A percentile compares a stretch with the other conserved stretches of the same genome.
These are phyloP conservation scores for Bufo gargarizans DNA, from an alignment of 2,113 vertebrate genomes.

Conservation along the genomic window DNA sequence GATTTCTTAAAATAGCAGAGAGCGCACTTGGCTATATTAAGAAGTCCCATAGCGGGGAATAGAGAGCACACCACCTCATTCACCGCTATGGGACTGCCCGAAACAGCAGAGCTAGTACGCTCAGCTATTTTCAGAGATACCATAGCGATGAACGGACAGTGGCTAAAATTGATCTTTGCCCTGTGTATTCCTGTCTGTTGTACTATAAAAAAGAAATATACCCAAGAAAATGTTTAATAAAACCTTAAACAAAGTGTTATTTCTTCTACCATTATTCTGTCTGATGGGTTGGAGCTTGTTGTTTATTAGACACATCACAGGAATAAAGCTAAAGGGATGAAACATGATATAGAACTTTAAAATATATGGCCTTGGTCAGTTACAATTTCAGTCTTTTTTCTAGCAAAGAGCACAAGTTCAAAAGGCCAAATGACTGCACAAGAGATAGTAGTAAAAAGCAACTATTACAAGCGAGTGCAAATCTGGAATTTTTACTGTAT, in stretches of 20 bases:
- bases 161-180: background rate
- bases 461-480: constrained; percentile 8
- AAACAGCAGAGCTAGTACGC: too few relatives aligned
- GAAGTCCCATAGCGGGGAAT: too few relatives aligned
- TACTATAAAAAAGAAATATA: constrained; percentile 20
- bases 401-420: constrained; percentile 1
- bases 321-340: constrained; percentile 24
- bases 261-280: constrained; percentile 22
- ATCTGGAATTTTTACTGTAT: background rate
- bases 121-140: too few relatives aligned
- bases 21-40: too few relatives aligned
- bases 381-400: constrained; percentile 1
- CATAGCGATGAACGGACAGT: too few relatives aligned
- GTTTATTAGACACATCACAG: constrained; percentile 23
- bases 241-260: constrained; percentile 29
- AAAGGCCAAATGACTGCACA: constrained; percentile 8
- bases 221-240: constrained; percentile 18
- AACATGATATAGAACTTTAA: constrained; percentile 26
- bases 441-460: constrained; percentile 1
- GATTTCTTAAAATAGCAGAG: too few relatives aligned
- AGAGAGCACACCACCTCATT: too few relatives aligned
- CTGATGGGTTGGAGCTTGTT: background rate
- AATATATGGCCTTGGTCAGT: constrained; percentile 12
- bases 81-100: too few relatives aligned
- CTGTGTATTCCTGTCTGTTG: constrained; percentile 1